Conservation (phyloP, 2,888 invertebrate species). For the Andrena marginata region DNA sequence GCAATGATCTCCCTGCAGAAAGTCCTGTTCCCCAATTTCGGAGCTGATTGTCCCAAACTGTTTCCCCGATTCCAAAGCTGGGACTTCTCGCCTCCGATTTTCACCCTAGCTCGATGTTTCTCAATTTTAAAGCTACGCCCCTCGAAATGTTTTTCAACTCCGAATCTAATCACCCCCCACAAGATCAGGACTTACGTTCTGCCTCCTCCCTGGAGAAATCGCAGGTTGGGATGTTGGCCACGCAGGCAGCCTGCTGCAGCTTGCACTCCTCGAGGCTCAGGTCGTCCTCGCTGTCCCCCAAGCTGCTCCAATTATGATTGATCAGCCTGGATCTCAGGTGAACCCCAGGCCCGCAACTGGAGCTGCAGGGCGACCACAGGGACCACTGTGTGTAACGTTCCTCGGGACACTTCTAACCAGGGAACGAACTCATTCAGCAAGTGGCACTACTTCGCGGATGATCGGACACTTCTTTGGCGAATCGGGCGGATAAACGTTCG, state of each 20-base stretch:
- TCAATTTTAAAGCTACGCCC: too few species aligned
- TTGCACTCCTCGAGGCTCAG: constrained; percentile 77
- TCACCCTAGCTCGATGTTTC: too few species aligned
- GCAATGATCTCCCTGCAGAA: too few species aligned
- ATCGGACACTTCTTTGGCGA: too few species aligned
- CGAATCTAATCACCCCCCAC: not conserved
- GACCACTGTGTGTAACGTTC: constrained; percentile 90
- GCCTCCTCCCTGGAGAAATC: constrained; percentile 78
- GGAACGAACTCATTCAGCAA: not conserved
- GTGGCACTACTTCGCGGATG: not conserved
- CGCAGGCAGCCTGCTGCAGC: constrained; percentile 75
- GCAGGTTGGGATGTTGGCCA: constrained; percentile 78
- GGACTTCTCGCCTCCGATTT: too few species aligned
- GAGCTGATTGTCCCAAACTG: too few species aligned
- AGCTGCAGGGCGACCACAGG: constrained; percentile 96
- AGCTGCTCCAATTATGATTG: constrained; percentile 64
- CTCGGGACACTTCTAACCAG: constrained; percentile 81
- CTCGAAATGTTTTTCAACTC: too few species aligned
- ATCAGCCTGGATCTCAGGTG: constrained; percentile 88
- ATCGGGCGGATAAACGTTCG: too few species aligned
- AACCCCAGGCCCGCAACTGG: constrained; percentile 94
- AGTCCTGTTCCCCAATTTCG: too few species aligned
- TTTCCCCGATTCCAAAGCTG: too few species aligned
- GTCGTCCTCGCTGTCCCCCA: constrained; percentile 61
- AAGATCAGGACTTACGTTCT: constrained; percentile 69